phyloP scores from a whole-genome alignment of 2,888 invertebrate genomes.

The Catocala sponsa region DNA sequence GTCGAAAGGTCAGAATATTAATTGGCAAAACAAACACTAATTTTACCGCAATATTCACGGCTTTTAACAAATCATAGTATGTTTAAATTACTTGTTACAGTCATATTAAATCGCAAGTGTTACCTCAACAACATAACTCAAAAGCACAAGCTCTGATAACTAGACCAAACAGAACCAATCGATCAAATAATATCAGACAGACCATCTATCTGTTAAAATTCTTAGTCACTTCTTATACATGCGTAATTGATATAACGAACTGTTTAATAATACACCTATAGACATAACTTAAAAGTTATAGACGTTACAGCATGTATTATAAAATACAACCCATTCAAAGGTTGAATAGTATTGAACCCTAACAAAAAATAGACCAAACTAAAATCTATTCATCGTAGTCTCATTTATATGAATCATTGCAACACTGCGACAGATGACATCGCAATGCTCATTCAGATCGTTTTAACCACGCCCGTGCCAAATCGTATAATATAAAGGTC shows the following conservation, averaged over 20 bases:
- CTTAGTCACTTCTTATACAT: neutral
- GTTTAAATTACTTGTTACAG: no score
- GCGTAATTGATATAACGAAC: neutral
- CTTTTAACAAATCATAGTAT: no score
- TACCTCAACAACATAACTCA: neutral
- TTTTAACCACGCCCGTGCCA: constrained; percentile 50
- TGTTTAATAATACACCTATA: neutral
- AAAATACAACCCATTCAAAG: constrained; percentile 1
- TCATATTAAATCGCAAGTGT: neutral
- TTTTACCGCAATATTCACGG: no score
- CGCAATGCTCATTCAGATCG: constrained; percentile 42
- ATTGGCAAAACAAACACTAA: no score
- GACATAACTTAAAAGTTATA: neutral
- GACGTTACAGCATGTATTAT: neutral
- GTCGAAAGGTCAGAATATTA: constrained; percentile 7
- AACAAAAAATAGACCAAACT: constrained; percentile 23
- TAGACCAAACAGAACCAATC: neutral
- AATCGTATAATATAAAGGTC: constrained; percentile 55
- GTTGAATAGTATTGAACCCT: constrained; percentile 9
- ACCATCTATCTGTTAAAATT: constrained; percentile 1
- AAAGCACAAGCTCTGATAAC: neutral
- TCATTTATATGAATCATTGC: constrained; percentile 35
- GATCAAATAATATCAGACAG: constrained; percentile 4
- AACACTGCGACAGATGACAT: constrained; percentile 40
- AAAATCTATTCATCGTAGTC: constrained; percentile 26